Conservation (phyloP, 2,888 invertebrate species). For the Drosophila robusta region DNA sequence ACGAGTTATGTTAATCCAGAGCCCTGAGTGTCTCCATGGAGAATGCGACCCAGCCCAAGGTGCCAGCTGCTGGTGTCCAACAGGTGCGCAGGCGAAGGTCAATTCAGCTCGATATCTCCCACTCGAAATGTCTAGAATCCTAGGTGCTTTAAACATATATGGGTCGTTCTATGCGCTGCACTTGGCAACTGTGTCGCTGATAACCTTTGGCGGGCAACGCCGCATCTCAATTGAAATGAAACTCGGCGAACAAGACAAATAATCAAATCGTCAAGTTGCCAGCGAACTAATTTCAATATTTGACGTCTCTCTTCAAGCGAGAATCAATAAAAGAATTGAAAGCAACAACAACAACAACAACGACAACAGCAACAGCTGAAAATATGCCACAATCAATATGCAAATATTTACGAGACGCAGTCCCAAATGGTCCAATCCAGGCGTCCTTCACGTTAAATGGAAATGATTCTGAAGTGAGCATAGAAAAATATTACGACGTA, state of each 20-base stretch:
- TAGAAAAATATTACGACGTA: conserved; percentile 45
- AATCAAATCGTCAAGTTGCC: conserved; percentile 50
- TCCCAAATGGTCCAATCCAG: conserved; percentile 30
- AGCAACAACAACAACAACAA: conserved; percentile 9
- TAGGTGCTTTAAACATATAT: background rate
- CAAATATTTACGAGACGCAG: conserved; percentile 60
- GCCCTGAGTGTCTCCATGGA: conserved; percentile 17
- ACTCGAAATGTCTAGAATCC: conserved; percentile 4
- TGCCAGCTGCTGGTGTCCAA: conserved; percentile 32
- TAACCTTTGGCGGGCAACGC: conserved; percentile 43
- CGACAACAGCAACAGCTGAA: conserved; percentile 32
- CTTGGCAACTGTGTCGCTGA: conserved; percentile 48
- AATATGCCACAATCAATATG: conserved; percentile 73
- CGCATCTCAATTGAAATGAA: conserved; percentile 47
- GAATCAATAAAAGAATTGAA: conserved; percentile 66
- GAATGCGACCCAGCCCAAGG: conserved; percentile 61
- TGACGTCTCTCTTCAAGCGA: conserved; percentile 41
- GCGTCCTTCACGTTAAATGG: conserved; percentile 67
- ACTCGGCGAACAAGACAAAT: conserved; percentile 39
- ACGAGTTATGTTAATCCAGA: conserved; percentile 67
- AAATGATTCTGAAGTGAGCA: conserved; percentile 58
- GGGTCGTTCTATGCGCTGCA: conserved; percentile 23
- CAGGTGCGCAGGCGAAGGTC: conserved; percentile 65
- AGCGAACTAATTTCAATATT: conserved; percentile 64
- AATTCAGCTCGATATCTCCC: conserved; percentile 12